Evolutionary conservation across 1,140 invertebrate genomes (phyloP), one percentile per base, ranked within the genome.

Genomic region (Heliconius eleuchia): DNA sequence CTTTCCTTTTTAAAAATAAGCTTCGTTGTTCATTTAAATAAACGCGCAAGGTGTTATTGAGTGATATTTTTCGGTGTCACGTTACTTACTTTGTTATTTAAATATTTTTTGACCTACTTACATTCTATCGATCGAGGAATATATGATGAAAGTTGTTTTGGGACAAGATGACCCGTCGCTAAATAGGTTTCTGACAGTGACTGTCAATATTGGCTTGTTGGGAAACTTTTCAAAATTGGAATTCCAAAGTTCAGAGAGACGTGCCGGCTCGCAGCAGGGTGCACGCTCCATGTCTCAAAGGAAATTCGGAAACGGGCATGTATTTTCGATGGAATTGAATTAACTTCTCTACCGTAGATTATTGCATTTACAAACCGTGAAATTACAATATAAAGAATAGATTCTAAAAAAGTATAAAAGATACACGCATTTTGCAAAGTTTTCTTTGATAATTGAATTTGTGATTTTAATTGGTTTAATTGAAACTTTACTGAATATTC

Each of bases 161-260:
- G 50, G 73, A 77, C 60, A 79, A 84, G 84, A 86, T 85, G 86
- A 85, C 87, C 84, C 83, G 79, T 78, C 82, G 81, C 83, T 84
- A 86, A 86, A 84, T 90, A 83, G 85, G 86, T 88, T 86, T 91
- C 87, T 91, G 91, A 91, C 89, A 89, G 85, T 87, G 85, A 85
- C 89, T 92, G 91, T 93, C 91, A 94, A 94, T 92, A 90, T 88
- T 84, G 87, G 85, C 86, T 93, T 88, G 88, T 91, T 91, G 89
- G 86, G 88, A 92, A 94, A 94, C 87, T 94, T 94, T 93, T 92
- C 92, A 92, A 93, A 94, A 94, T 94, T 94, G 92, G 90, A 94
- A 94, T 94, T 94, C 91, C 91, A 79, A 91, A 94, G 91, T 94
- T 92, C 80, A 86, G 86, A 86, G 86, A 86, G 85, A 94, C 92